These are phyloP conservation scores for Saccostrea cuccullata DNA, from an alignment of 1,140 invertebrate species.

Conservation along the genomic window DNA sequence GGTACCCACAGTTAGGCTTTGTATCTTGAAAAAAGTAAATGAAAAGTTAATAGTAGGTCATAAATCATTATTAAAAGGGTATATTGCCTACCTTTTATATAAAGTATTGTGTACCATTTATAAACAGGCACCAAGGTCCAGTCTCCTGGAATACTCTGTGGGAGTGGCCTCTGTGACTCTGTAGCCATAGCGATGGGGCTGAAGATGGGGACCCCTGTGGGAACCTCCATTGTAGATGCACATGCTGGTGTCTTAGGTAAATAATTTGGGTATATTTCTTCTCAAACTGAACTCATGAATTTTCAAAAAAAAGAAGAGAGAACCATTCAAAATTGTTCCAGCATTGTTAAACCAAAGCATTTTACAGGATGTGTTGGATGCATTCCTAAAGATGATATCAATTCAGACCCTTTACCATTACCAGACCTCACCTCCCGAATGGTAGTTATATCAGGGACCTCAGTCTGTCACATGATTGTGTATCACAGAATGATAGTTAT, in stretches of 20 bases:
- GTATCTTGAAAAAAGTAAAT: too few relatives aligned
- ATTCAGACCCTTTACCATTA: slow-evolving; percentile 42
- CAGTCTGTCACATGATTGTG: slow-evolving; percentile 96
- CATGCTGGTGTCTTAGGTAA: slow-evolving; percentile 93
- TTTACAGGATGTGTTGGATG: slow-evolving; percentile 72
- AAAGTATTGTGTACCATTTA: neutral
- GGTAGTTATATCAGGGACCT: slow-evolving; percentile 94
- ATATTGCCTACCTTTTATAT: too few relatives aligned
- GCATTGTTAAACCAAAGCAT: neutral
- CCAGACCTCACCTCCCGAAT: slow-evolving; percentile 78
- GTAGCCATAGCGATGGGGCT: slow-evolving; percentile 87
- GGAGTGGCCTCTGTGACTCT: slow-evolving; percentile 83
- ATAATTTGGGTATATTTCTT: neutral
- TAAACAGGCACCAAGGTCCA: slow-evolving; percentile 77
- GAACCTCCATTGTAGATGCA: slow-evolving; percentile 94
- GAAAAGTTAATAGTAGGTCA: neutral
- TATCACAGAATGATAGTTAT: slow-evolving; percentile 72
- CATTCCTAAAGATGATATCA: slow-evolving; percentile 48
- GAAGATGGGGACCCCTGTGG: slow-evolving; percentile 86
- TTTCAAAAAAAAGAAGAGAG: too few relatives aligned
- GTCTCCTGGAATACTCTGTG: slow-evolving; percentile 86
- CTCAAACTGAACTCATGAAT: too few relatives aligned
- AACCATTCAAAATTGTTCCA: too few relatives aligned
- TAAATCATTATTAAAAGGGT: too few relatives aligned
- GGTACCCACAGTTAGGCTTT: too few relatives aligned